A percentile compares a stretch with the other conserved stretches of the same genome.
phyloP scores from a whole-genome alignment of 1,140 invertebrate genomes.

The Cotesia typhae region DNA sequence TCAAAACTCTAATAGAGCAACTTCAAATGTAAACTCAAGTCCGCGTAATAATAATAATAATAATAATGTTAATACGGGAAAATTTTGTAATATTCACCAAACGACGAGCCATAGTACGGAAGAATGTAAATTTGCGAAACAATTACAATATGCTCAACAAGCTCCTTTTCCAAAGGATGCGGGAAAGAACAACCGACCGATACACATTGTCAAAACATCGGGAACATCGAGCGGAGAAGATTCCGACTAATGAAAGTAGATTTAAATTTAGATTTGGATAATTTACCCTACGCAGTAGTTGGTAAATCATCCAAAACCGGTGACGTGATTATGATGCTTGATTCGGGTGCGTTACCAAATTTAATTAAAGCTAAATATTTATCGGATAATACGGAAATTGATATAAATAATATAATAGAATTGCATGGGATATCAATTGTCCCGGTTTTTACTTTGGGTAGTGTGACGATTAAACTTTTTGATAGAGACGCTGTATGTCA shows the following conservation, averaged over 20 bases:
- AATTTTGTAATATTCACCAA: neutral
- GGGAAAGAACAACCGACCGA: neutral
- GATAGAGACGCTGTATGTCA: constrained; percentile 16
- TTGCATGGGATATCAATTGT: constrained; percentile 12
- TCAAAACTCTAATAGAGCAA: neutral
- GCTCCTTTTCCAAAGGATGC: neutral
- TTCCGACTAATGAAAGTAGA: neutral
- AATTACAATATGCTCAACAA: neutral
- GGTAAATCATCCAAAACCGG: constrained; percentile 13
- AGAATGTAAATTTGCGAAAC: neutral
- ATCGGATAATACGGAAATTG: neutral
- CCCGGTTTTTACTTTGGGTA: constrained; percentile 12
- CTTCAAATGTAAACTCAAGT: neutral
- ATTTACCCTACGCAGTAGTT: constrained; percentile 17
- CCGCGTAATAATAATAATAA: neutral
- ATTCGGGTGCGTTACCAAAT: constrained; percentile 19
- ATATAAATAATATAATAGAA: constrained; percentile 1
- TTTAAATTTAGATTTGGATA: constrained; percentile 6
- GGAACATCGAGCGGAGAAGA: neutral
- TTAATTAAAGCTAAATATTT: constrained; percentile 20
- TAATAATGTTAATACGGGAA: neutral
- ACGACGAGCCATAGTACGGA: neutral
- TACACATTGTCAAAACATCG: neutral
- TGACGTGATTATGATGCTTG: constrained; percentile 15
- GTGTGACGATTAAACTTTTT: constrained; percentile 8